Percentiles rank a stretch among this genome's conserved stretches.
These are phyloP conservation scores for Phalera bucephala DNA, from an alignment of 2,888 invertebrate species.

Conservation along the genomic window DNA sequence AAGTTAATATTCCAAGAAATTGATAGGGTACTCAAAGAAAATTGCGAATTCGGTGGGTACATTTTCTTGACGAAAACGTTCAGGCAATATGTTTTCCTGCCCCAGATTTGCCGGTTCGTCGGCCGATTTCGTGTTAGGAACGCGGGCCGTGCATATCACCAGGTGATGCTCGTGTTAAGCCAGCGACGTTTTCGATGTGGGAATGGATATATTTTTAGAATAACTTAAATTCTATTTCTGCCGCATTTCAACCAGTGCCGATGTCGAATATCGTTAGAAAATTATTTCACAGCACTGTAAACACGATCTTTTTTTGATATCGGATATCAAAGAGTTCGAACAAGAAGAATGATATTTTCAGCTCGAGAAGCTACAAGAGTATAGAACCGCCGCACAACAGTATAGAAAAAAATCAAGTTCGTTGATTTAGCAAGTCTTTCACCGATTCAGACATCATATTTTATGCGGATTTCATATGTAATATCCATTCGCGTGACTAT, in stretches of 20 bases:
- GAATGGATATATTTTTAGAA: constrained; percentile 62
- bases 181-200: constrained; percentile 48
- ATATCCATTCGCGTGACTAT: no score
- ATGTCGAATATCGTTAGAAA: constrained; percentile 43
- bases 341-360: no score
- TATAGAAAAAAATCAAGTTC: no score
- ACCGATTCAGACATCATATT: no score
- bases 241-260: constrained; percentile 16
- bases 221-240: constrained; percentile 62
- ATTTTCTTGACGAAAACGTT: constrained; percentile 50
- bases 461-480: no score
- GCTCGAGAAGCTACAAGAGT: no score
- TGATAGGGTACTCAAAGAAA: constrained; percentile 11
- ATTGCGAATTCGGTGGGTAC: constrained; percentile 31
- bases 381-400: no score
- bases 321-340: no score
- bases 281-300: constrained; percentile 43
- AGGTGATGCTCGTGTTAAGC: constrained; percentile 63
- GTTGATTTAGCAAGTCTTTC: no score
- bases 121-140: constrained; percentile 68
- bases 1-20: constrained; percentile 8
- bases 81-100: constrained; percentile 62
- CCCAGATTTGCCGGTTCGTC: constrained; percentile 76
- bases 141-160: constrained; percentile 57
- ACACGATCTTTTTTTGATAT: constrained; percentile 27